phyloP scores from a whole-genome alignment of 2,113 vertebrate genomes.

The Parus major region DNA sequence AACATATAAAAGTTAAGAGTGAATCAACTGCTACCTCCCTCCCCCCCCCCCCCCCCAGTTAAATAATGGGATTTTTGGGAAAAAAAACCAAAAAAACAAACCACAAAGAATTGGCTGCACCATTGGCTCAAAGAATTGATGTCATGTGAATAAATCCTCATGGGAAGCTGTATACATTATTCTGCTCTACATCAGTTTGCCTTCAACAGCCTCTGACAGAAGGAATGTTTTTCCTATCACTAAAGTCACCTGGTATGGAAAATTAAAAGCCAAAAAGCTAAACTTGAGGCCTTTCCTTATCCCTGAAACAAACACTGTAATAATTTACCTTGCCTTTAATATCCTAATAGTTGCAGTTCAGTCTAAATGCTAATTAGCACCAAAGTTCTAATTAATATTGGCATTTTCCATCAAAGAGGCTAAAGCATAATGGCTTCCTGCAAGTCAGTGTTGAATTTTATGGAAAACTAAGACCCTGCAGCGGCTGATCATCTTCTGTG shows the following conservation, averaged over 20 bases:
- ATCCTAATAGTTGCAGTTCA: background rate
- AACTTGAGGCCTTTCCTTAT: background rate
- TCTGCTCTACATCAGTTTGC: background rate
- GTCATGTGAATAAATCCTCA: background rate
- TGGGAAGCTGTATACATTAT: background rate
- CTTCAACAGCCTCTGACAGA: background rate
- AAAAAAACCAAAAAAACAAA: background rate
- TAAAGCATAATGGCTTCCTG: background rate
- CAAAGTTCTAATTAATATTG: background rate
- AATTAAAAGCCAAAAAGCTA: background rate
- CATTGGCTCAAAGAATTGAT: background rate
- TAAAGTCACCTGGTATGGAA: background rate
- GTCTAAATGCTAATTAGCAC: background rate
- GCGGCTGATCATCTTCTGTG: background rate
- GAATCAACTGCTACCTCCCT: background rate
- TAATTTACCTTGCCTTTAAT: background rate
- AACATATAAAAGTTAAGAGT: background rate
- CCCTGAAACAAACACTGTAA: background rate
- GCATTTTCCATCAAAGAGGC: background rate
- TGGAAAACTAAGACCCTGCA: background rate
- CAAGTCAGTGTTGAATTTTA: background rate
- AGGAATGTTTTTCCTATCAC: background rate
- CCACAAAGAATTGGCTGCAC: background rate
- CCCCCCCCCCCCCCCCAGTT: fast-evolving
- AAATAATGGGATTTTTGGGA: background rate